Evolutionary conservation across 2,888 invertebrate species (phyloP).

Genomic region (Marronus borbonicus): DNA sequence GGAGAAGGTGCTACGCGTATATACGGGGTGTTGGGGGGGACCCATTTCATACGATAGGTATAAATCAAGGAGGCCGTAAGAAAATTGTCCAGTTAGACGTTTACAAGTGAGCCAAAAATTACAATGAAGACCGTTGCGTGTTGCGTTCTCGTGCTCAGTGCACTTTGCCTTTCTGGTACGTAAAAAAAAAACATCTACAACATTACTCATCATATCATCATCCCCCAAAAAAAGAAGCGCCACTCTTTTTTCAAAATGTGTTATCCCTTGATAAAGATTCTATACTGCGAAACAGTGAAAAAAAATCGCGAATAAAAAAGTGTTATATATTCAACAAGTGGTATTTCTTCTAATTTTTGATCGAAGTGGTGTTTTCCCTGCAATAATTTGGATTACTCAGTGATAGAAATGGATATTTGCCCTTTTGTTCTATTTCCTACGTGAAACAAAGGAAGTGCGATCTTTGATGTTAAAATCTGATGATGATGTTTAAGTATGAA

Average conservation of each 20-base stretch:
- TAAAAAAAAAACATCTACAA: constrained; percentile 55
- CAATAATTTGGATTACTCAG: too few relatives aligned
- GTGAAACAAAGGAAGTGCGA: too few relatives aligned
- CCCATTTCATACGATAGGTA: constrained; percentile 61
- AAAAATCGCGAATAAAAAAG: too few relatives aligned
- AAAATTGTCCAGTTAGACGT: constrained; percentile 63
- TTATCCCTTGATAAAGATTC: not conserved
- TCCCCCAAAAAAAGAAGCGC: constrained; percentile 6
- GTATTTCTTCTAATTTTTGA: too few relatives aligned
- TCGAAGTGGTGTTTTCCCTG: too few relatives aligned
- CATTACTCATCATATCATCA: too few relatives aligned
- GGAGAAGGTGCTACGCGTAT: not conserved
- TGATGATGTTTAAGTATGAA: too few relatives aligned
- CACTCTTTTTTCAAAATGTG: not conserved
- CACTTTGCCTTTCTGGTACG: constrained; percentile 69
- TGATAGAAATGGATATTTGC: too few relatives aligned
- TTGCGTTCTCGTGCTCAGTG: constrained; percentile 69
- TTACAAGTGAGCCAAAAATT: constrained; percentile 59
- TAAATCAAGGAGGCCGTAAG: constrained; percentile 66
- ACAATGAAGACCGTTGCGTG: constrained; percentile 68
- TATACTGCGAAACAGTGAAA: constrained; percentile 11
- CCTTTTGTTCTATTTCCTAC: too few relatives aligned
- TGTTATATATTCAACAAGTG: too few relatives aligned
- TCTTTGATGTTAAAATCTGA: too few relatives aligned
- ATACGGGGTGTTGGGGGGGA: constrained; percentile 46